A percentile compares a stretch with the other conserved stretches of the same genome.
Evolutionary conservation across 2,888 invertebrate genomes (phyloP).

Genomic region (Acronicta aceris): DNA sequence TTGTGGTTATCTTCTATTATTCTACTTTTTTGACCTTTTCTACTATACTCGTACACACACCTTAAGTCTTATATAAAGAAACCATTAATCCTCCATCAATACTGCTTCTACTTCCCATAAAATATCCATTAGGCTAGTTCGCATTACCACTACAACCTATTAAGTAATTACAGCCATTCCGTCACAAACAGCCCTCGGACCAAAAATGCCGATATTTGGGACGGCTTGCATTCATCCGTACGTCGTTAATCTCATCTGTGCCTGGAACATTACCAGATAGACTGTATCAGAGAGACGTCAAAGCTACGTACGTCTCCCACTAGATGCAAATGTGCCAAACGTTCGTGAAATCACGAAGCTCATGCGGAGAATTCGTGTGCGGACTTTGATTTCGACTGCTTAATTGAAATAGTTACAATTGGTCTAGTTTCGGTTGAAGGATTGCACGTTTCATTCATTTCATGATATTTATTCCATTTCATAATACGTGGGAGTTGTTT

Average conservation of each 20-base stretch:
- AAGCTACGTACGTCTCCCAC: slow-evolving; percentile 55
- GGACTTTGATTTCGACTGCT: slow-evolving; percentile 33
- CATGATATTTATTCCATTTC: slow-evolving; percentile 1
- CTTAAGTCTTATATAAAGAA: background rate
- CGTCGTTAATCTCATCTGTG: slow-evolving; percentile 39
- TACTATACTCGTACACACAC: background rate
- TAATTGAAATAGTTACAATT: slow-evolving; percentile 53
- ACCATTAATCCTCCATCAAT: background rate
- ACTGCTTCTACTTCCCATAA: background rate
- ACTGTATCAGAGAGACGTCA: slow-evolving; percentile 59
- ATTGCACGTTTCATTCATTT: slow-evolving; percentile 9
- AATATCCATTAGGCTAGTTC: background rate
- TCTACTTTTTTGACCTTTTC: too few species aligned
- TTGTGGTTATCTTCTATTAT: background rate
- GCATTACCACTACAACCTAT: slow-evolving; percentile 1
- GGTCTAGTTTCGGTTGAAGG: slow-evolving; percentile 33
- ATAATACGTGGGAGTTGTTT: too few species aligned
- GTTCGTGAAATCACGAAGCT: slow-evolving; percentile 48
- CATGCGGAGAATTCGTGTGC: slow-evolving; percentile 45
- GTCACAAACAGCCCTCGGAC: background rate
- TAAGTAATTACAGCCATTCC: background rate
- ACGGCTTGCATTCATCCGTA: background rate
- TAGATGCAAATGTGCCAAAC: slow-evolving; percentile 65
- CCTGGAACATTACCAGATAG: slow-evolving; percentile 50
- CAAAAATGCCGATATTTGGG: slow-evolving; percentile 9